These are phyloP conservation scores for Decapterus maruadsi DNA, from an alignment of 2,797 vertebrate genomes.

Conservation along the genomic window DNA sequence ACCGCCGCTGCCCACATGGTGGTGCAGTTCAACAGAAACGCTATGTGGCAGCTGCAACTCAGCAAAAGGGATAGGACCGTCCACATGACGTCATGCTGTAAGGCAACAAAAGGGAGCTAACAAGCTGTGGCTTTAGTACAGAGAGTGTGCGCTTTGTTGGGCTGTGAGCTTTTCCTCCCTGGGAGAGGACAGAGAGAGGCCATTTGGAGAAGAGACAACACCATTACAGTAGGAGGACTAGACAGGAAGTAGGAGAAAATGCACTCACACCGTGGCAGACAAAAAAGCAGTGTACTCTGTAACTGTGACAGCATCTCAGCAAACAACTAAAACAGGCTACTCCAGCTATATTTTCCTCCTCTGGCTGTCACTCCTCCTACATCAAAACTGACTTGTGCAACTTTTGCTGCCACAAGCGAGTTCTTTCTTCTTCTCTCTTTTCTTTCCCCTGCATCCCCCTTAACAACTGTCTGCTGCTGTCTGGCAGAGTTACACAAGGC, in stretches of 20 bases:
- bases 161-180: slow-evolving; percentile 7
- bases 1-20: slow-evolving; percentile 63
- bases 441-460: neutral
- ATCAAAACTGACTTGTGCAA: slow-evolving; percentile 12
- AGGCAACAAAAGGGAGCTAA: slow-evolving; percentile 53
- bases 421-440: neutral
- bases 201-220: slow-evolving; percentile 1
- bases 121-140: slow-evolving; percentile 42
- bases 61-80: slow-evolving; percentile 39
- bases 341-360: slow-evolving; percentile 8
- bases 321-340: slow-evolving; percentile 8
- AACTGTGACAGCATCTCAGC: neutral
- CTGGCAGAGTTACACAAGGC: slow-evolving; percentile 16
- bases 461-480: slow-evolving; percentile 30
- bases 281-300: slow-evolving; percentile 5
- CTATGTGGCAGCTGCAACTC: slow-evolving; percentile 39
- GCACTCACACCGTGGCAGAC: neutral
- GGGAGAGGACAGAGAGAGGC: slow-evolving; percentile 4
- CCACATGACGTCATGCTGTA: slow-evolving; percentile 65
- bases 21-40: slow-evolving; percentile 57
- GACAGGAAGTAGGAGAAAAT: neutral
- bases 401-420: slow-evolving; percentile 8
- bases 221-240: neutral
- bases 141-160: slow-evolving; percentile 35
- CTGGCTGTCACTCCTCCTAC: slow-evolving; percentile 17